Evolutionary conservation across 2,888 invertebrate species (phyloP), one percentile per base, ranked within the genome.

Genomic region (Drosophila hamatofila): DNA sequence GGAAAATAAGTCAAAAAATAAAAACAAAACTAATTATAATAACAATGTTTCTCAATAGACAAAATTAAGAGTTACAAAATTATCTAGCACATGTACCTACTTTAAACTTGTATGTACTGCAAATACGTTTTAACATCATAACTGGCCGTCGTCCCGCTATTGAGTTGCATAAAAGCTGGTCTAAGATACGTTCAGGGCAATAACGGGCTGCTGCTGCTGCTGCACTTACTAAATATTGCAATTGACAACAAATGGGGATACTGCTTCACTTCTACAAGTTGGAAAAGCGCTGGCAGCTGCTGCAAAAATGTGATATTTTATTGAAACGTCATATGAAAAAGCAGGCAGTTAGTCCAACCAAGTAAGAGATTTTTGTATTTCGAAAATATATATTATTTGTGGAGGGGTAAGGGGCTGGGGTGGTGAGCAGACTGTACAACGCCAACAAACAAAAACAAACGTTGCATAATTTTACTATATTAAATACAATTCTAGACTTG

Each of bases 401-500:
- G 23, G 14, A 16, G 27, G 16, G 41, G 21, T 21, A 21, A n/a
- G 54, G 42, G 60, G 58, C 55, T 33, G 14, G 25, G 21, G 35
- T 61, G 54, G 48, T 49, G 30, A 63, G 21, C 25, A n/a, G 41
- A 67, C 63, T 42, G 44, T 51, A 57, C 61, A 44, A 52, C 55
- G 54, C 18, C 39, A 49, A 44, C 51, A 23, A 70, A 68, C 70
- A 49, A 67, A 58, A 61, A 77, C 70, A 72, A 61, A 54, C 55
- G 77, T 91, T 91, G 81, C 90, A 83, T 91, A 91, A 91, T 75
- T 41, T n/a, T 1, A 27, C 12, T 39, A 27, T 39, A 46, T 51
- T 21, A 3, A 23, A 23, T 57, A 25, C n/a, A 46, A 39, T 72
- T 66, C 3, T 62, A 98, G 98, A 94, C 95, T 99, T 90, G 97